Evolutionary conservation across 2,797 vertebrate species (phyloP), one percentile per base, ranked within the genome.

Genomic region (Anolis apletophallus): DNA sequence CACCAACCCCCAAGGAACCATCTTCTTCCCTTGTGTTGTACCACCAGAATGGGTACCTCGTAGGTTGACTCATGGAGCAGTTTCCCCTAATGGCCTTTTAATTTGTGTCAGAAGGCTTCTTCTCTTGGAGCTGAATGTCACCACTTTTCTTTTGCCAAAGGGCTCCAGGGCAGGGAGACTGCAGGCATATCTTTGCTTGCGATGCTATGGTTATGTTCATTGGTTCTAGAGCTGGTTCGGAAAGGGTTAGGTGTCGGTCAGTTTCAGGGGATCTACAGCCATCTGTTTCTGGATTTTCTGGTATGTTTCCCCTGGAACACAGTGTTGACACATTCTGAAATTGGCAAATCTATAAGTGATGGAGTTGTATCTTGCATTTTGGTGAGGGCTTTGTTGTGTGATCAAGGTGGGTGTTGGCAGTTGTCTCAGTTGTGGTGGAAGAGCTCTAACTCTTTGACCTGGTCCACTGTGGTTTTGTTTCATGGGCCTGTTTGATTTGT

Each of bases 91-190:
- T 84, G 87, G 86, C 91, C 77, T 89, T 0, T 80, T 1, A 14
- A 2, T 89, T 88, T 83, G 88, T 92, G 88, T 91, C 88, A 89
- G 77, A 75, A 13, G 5, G n/a, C 88, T 87, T 88, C 83, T 32
- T 16, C n/a, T 32, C 34, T 54, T 23, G 34, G 36, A 83, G n/a
- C 32, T 8, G 29, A 57, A 3, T 16, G 71, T 7, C 32, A 34
- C 32, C 26, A 83, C n/a, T 69, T 61, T 78, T 54, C n/a, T 17
- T 23, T 71, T 21, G 21, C 67, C 69, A 26, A 36, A 61, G 54
- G 13, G 34, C n/a, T 57, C 68, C 55, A 64, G 21, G 5, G 21
- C 80, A 34, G 40, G 64, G 80, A 71, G 75, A 59, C 21, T 21
- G 54, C 16, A 46, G n/a, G 40, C 8, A 10, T 21, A 11, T 10